Evolutionary conservation across 2,888 invertebrate species (phyloP).

Genomic region (Minunthozetes semirufus): DNA sequence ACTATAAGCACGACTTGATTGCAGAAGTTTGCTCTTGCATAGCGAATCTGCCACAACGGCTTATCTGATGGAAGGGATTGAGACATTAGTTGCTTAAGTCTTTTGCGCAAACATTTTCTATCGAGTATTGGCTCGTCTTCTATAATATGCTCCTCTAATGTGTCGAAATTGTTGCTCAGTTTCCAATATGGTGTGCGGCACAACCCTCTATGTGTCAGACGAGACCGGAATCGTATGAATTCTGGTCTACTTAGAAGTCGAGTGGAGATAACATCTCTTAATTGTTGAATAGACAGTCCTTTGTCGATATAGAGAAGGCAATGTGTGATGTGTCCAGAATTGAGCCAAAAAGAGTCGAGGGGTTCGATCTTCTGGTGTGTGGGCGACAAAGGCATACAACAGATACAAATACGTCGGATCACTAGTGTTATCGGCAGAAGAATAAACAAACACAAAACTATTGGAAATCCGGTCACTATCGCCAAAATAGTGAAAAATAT

Average conservation of each 20-base stretch:
- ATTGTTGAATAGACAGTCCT: conserved; percentile 50
- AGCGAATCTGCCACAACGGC: conserved; percentile 54
- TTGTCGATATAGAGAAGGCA: conserved; percentile 53
- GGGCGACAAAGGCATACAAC: conserved; percentile 18
- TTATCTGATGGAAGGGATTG: conserved; percentile 49
- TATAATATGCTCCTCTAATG: conserved; percentile 53
- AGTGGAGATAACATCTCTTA: conserved; percentile 51
- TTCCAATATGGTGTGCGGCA: conserved; percentile 33
- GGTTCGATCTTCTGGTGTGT: conserved; percentile 45
- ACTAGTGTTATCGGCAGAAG: conserved; percentile 48
- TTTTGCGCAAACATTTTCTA: conserved; percentile 50
- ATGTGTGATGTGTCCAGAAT: conserved; percentile 49
- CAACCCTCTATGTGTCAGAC: conserved; percentile 31
- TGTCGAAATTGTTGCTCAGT: conserved; percentile 3
- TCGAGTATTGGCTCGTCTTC: conserved; percentile 48
- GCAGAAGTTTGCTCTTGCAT: conserved; percentile 24
- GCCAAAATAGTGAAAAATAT: conserved; percentile 42
- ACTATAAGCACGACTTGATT: conserved; percentile 51
- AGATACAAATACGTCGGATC: conserved; percentile 42
- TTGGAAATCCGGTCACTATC: conserved; percentile 50
- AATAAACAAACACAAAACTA: conserved; percentile 48
- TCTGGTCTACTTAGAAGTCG: conserved; percentile 45
- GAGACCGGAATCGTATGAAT: conserved; percentile 33
- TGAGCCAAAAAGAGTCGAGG: conserved; percentile 52
- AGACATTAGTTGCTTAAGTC: conserved; percentile 50